Evolutionary conservation across 2,797 vertebrate species (phyloP).

Genomic region (Nannoperca obscura): DNA sequence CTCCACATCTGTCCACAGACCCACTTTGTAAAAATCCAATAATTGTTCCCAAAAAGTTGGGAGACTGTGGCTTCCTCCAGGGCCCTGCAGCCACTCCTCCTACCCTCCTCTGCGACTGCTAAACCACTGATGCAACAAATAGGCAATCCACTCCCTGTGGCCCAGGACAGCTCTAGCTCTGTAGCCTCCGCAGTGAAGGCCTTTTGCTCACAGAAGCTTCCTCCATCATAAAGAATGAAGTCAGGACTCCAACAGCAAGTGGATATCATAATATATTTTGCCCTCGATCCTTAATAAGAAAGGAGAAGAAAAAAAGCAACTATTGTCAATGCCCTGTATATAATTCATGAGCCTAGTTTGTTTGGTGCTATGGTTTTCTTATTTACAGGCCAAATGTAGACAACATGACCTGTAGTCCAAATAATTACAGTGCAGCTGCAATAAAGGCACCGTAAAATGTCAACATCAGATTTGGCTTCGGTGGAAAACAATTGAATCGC

Average conservation of each 20-base stretch:
- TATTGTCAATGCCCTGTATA: not conserved
- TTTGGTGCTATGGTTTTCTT: conserved; percentile 14
- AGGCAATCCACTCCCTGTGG: conserved; percentile 78
- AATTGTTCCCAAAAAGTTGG: conserved; percentile 82
- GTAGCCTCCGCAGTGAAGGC: conserved; percentile 53
- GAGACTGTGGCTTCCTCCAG: conserved; percentile 67
- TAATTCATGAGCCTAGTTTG: conserved; percentile 7
- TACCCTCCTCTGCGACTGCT: conserved; percentile 55
- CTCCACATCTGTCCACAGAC: conserved; percentile 52
- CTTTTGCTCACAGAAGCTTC: conserved; percentile 36
- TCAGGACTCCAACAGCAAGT: not conserved
- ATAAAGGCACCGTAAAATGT: not conserved
- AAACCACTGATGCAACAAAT: conserved; percentile 85
- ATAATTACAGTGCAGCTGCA: conserved; percentile 4
- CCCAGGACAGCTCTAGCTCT: conserved; percentile 66
- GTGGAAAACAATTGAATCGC: not conserved
- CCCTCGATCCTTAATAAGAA: not conserved
- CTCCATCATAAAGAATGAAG: conserved; percentile 21
- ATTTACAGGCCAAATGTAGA: conserved; percentile 9
- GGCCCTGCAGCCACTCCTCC: conserved; percentile 55
- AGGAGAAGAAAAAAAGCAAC: not conserved
- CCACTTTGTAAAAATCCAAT: conserved; percentile 75
- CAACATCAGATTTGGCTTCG: conserved; percentile 3
- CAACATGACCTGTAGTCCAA: conserved; percentile 2
- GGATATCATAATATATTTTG: conserved; percentile 25